Base-by-base conservation (phyloP, 2,888 invertebrate genomes). In the Sphaeridia pumilis region DNA sequence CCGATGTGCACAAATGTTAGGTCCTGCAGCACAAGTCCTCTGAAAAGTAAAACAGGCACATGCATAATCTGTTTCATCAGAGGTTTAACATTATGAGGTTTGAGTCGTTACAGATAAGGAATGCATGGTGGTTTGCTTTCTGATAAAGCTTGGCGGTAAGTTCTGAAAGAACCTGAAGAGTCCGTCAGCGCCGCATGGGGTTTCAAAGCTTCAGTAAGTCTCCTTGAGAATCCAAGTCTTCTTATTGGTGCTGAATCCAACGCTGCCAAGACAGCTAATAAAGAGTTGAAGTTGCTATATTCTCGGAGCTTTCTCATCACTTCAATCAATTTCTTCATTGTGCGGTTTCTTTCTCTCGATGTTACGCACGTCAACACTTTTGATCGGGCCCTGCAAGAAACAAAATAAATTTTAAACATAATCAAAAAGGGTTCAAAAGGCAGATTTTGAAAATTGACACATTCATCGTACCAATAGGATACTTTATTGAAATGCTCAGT, bases 401-500 rank as follows among this genome's bases (percentile, higher is more conserved):
- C 2, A 12, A 20, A 12, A 36, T 7, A 31, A 24, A 35, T 34
- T 31, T 34, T 45, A 38, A 34, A 47, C 22, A 43, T 38, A n/a
- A 10, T 22, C 7, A 24, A 21, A 4, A 41, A n/a, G 31, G 24
- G 17, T 43, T 24, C 10, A 31, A 31, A 31, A 27, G 27, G 17
- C 27, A 42, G 24, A 28, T 25, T 10, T 20, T 38, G 24, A 41
- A 4, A 25, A 42, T 7, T 42, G 22, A 42, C 28, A n/a, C 26
- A 26, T 17, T 55, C 44, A 14, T 64, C 71, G 68, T 69, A 79
- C 95, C 95, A 95, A 69, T 88, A 95, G 54, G 94, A 94, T 90
- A 95, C 93, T 74, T 97, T 95, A 71, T 98, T 98, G 72, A 98
- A 98, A 73, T 98, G 97, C 70, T 95, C 94, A 0, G 98, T 98